Evolutionary conservation across 2,797 vertebrate species (phyloP), one percentile per base, ranked within the genome.

Genomic region (Sebastes minor): DNA sequence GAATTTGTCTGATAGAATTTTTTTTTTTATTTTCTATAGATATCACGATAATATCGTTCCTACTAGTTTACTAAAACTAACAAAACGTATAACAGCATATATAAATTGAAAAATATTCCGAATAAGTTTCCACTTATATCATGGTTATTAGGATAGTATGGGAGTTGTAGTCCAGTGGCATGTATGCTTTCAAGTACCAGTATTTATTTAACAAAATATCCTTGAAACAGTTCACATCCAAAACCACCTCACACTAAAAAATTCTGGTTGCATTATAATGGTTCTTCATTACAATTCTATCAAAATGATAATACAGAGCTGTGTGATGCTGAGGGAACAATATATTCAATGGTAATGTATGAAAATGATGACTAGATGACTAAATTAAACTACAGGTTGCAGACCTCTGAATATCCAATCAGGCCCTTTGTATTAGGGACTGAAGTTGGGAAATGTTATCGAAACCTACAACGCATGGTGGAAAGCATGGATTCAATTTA

Each of bases 171-270:
- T 52, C 18, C 16, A 49, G 49, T n/a, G 20, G 49, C 20, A 0
- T 52, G 20, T 9, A n/a, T 52, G 20, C 49, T n/a, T 9, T 52
- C 0, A 52, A n/a, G 49, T 20, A 52, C 20, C 18, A n/a, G 49
- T 52, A 52, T n/a, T 49, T 49, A 18, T 49, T 49, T 20, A 49
- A 49, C 46, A 49, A 49, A 49, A 49, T 49, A 20, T 49, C 46
- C 46, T 49, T 20, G 3, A 49, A 0, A 33, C 9, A 33, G 9
- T 33, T 33, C 16, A 49, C 3, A 49, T 1, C 8, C 18, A 0
- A 18, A 7, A 49, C 18, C 18, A 18, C 18, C 0, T 18, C 46
- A 20, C 46, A 8, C 12, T 49, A 49, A 49, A 18, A 49, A 20
- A 20, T 0, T 52, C 20, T 0, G 0, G 49, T n/a, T 52, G 20